Base-by-base conservation (phyloP, 1,140 invertebrate genomes). In the Philaenus spumarius region DNA sequence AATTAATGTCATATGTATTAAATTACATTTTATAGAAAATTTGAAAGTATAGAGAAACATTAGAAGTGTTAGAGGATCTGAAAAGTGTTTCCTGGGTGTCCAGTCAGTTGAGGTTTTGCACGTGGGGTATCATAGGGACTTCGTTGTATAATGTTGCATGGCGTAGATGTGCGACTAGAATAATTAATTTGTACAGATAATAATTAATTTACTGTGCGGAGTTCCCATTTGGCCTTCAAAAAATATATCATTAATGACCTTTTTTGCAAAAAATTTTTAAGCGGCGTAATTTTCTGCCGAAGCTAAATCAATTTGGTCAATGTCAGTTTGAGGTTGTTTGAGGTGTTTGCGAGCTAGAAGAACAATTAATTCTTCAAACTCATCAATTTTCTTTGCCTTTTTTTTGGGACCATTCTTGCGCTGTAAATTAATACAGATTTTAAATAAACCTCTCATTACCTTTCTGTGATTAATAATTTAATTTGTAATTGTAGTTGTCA, bases 251-350 rank as follows among this genome's bases (percentile, higher is more conserved):
- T 67, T 66, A n/a, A 70, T 68, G 40, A 65, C 67, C 40, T 68
- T 68, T 42, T 69, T 69, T 19, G 68, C 67, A 62, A 65, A 67
- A 11, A 70, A 57, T 48, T 66, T 64, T 34, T 70, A 66, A 14
- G 60, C 48, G 9, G 58, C 34, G 20, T 59, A 53, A 63, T 68
- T 64, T 62, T 67, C 47, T 30, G 65, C 63, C 66, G 65, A 68
- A 47, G 56, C 60, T 20, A 62, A 62, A 26, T 61, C 67, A 47
- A 65, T 66, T 47, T 62, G 63, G 12, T 64, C 62, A 22, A 26
- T 20, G 24, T 65, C 51, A 54, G 62, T 30, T 43, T 34, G 48
- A 6, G 62, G 54, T 55, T 54, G 14, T 56, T 64, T 23, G 22
- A 64, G 55, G 39, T 48, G 48, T 51, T 57, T 60, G 46, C 30